Conservation (phyloP, 2,113 vertebrate species). For the Notarius lentiginosus region DNA sequence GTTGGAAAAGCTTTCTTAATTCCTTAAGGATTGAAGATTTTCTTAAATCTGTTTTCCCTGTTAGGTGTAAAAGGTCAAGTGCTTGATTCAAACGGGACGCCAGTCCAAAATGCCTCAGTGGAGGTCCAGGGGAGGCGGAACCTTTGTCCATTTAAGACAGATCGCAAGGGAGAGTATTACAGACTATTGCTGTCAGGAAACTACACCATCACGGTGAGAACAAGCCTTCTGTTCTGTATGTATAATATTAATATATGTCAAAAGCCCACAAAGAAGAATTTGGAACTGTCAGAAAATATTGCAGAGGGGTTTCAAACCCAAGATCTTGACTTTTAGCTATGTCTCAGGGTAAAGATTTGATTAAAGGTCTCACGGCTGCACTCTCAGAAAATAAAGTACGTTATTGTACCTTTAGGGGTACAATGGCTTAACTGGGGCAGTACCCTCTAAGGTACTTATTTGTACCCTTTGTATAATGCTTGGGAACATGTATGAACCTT, state of each 20-base stretch:
- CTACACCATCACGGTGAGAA: slow-evolving; percentile 86
- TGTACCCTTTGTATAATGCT: too few species aligned
- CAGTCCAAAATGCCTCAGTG: slow-evolving; percentile 79
- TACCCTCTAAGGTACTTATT: too few species aligned
- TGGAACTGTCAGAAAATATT: not conserved
- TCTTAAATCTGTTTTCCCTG: slow-evolving; percentile 32
- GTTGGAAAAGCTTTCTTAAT: not conserved
- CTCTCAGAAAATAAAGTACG: too few species aligned
- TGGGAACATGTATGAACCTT: too few species aligned
- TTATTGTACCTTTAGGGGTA: too few species aligned
- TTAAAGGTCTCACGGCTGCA: not conserved
- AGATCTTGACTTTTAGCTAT: not conserved
- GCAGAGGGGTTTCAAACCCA: not conserved
- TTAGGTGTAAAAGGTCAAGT: slow-evolving; percentile 92
- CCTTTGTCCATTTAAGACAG: slow-evolving; percentile 82
- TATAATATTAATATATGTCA: not conserved
- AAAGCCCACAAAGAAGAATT: not conserved
- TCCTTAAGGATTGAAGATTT: not conserved
- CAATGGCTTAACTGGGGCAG: too few species aligned
- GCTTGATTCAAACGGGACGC: slow-evolving; percentile 69
- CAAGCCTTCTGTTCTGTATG: slow-evolving; percentile 19
- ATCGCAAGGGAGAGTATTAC: slow-evolving; percentile 87
- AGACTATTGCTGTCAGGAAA: slow-evolving; percentile 86
- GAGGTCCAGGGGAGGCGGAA: slow-evolving; percentile 81
- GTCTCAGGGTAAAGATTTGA: not conserved